phyloP scores from a whole-genome alignment of 1,140 invertebrate genomes.

The Acyrthosiphon pisum region DNA sequence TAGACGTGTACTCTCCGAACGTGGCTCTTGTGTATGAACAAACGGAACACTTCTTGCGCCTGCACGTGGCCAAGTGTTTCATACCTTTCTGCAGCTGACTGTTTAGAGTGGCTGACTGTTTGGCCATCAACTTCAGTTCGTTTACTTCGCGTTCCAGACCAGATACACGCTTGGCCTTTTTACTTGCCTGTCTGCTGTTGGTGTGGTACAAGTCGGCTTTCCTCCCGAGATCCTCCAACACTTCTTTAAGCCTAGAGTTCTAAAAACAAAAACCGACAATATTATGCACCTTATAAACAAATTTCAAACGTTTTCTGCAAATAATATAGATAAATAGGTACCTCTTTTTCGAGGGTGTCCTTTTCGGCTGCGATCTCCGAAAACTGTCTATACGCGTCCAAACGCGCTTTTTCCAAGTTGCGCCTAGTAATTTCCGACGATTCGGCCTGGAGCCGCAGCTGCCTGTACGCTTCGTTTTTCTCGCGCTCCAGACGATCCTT shows the following conservation, averaged over 20 bases:
- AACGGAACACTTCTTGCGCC: slow-evolving; percentile 69
- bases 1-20: slow-evolving; percentile 67
- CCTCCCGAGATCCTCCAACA: slow-evolving; percentile 40
- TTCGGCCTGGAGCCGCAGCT: slow-evolving; percentile 68
- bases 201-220: slow-evolving; percentile 48
- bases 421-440: slow-evolving; percentile 69
- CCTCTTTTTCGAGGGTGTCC: slow-evolving; percentile 69
- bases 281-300: neutral
- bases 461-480: slow-evolving; percentile 64
- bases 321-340: slow-evolving; percentile 59
- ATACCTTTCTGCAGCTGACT: slow-evolving; percentile 67
- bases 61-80: slow-evolving; percentile 66
- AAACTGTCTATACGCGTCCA: slow-evolving; percentile 69
- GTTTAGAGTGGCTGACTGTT: slow-evolving; percentile 64
- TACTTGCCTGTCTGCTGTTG: slow-evolving; percentile 43
- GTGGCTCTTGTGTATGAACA: slow-evolving; percentile 70
- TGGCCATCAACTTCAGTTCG: slow-evolving; percentile 63
- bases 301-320: neutral
- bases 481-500: slow-evolving; percentile 65
- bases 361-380: slow-evolving; percentile 70
- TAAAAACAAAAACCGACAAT: neutral
- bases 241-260: slow-evolving; percentile 51
- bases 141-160: slow-evolving; percentile 50
- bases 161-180: slow-evolving; percentile 40
- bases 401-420: slow-evolving; percentile 68